Evolutionary conservation across 2,888 invertebrate species (phyloP), one percentile per base, ranked within the genome.

Genomic region (Aplocera efformata): DNA sequence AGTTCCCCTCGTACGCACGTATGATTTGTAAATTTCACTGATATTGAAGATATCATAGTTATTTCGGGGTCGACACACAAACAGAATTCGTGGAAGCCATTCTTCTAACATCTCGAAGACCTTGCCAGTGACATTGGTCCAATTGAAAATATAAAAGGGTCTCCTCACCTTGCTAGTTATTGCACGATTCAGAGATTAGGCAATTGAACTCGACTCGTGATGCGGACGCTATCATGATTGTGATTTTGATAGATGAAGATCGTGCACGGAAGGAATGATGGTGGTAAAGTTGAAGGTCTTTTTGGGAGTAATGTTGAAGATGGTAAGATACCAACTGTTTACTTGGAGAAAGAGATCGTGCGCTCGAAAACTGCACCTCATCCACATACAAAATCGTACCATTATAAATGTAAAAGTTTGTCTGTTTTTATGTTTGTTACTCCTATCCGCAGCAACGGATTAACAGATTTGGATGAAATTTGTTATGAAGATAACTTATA

Each of bases 61-160:
- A 21, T 26, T 26, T 30, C 26, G 21, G 22, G 34, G 33, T 40
- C 30, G 25, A 26, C 27, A 40, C 32, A 36, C 42, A 42, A 36
- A 38, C 20, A 26, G 20, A 38, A 58, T 60, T 58, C 48, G 38
- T 43, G 42, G 45, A 47, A 53, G 50, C 57, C 48, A 32, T 44
- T 38, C 33, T 48, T 48, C 53, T 53, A 50, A 45, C 42, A 53
- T 47, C 46, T 26, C 28, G 31, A 22, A 40, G 52, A 46, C 69
- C 69, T 69, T 60, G 62, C 53, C 61, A 67, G 38, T 70, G 69
- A 70, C 69, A 70, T 67, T 69, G 69, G 53, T 63, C 43, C 68
- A 67, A 70, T 70, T 65, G 59, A 50, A 57, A 56, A 60, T 57
- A 54, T 62, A 59, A 56, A 40, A 44, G 42, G 42, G 47, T 27